These are phyloP conservation scores for Ellobium chinense DNA, from an alignment of 2,888 invertebrate species.

Conservation along the genomic window DNA sequence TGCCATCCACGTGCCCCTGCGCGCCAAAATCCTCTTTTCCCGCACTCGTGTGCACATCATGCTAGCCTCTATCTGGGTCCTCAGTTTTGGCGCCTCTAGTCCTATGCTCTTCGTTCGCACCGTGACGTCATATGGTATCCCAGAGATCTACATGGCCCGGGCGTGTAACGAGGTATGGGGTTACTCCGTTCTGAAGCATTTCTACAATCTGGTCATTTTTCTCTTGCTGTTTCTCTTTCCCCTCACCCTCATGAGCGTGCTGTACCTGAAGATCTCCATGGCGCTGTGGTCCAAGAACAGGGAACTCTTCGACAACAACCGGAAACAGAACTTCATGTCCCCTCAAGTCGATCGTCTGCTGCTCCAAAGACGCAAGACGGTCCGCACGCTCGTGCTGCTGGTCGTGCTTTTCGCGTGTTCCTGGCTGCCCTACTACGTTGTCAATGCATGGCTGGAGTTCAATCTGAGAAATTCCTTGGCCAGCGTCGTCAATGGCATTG, in stretches of 20 bases:
- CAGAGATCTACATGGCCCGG: conserved; percentile 56
- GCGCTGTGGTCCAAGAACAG: conserved; percentile 63
- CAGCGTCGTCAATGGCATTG: conserved; percentile 47
- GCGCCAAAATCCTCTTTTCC: conserved; percentile 42
- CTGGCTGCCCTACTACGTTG: conserved; percentile 71
- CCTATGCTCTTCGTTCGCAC: conserved; percentile 64
- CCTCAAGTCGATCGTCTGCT: conserved; percentile 56
- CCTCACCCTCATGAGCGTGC: conserved; percentile 60
- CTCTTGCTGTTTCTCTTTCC: conserved; percentile 61
- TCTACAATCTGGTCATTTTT: conserved; percentile 65
- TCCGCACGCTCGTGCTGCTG: conserved; percentile 65
- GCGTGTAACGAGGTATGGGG: conserved; percentile 65
- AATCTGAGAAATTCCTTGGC: conserved; percentile 50
- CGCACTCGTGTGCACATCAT: conserved; percentile 57
- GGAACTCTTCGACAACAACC: conserved; percentile 41
- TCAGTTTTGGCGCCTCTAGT: conserved; percentile 59
- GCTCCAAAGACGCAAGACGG: conserved; percentile 62
- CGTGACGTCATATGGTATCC: conserved; percentile 53
- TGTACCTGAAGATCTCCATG: conserved; percentile 62
- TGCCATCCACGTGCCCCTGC: conserved; percentile 42
- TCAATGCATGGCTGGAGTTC: conserved; percentile 69
- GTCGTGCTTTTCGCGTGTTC: conserved; percentile 64
- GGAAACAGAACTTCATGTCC: conserved; percentile 33
- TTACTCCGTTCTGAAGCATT: conserved; percentile 53
- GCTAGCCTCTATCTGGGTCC: conserved; percentile 61